Base-by-base conservation (phyloP, 1,140 invertebrate genomes). In the Sitophilus oryzae region DNA sequence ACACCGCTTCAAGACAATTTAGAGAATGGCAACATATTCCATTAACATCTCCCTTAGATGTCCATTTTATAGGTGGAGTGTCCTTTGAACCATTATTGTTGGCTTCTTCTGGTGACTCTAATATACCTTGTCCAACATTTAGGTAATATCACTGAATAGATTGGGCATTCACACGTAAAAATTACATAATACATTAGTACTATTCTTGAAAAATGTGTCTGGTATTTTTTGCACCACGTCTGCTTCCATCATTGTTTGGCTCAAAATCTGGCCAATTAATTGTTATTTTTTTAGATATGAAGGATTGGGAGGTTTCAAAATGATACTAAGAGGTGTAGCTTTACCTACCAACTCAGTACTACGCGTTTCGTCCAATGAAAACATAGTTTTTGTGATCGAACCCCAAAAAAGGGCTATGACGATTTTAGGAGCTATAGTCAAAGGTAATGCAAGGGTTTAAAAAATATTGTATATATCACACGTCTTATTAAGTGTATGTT, bases 91-190 rank as follows among this genome's bases (percentile, higher is more conserved):
- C 52, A 1, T 22, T 54, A 6, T 21, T 54, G 1, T 14, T 54
- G 18, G 36, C 43, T 9, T 23, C 43, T 11, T n/a, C 52, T 18
- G 22, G 25, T 9, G 44, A 54, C 20, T 6, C 22, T 10, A 47
- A 25, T n/a, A 35, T n/a, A 22, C 44, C 52, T 14, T 41, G 44
- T 9, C 41, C 37, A 1, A 47, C 35, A 9, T 47, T 47, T 10
- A 54, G 44, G 52, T 54, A 54, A 11, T 9, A 42, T 20, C 22
- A 20, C n/a, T n/a, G n/a, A n/a, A n/a, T n/a, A n/a, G n/a, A n/a
- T n/a, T n/a, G n/a, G n/a, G n/a, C n/a, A n/a, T n/a, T n/a, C n/a
- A n/a, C n/a, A n/a, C n/a, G n/a, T n/a, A n/a, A n/a, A n/a, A n/a
- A n/a, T n/a, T n/a, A n/a, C n/a, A n/a, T n/a, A n/a, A n/a, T n/a